phyloP scores from a whole-genome alignment of 1,140 invertebrate genomes.

The Atopsyche davidsoni region DNA sequence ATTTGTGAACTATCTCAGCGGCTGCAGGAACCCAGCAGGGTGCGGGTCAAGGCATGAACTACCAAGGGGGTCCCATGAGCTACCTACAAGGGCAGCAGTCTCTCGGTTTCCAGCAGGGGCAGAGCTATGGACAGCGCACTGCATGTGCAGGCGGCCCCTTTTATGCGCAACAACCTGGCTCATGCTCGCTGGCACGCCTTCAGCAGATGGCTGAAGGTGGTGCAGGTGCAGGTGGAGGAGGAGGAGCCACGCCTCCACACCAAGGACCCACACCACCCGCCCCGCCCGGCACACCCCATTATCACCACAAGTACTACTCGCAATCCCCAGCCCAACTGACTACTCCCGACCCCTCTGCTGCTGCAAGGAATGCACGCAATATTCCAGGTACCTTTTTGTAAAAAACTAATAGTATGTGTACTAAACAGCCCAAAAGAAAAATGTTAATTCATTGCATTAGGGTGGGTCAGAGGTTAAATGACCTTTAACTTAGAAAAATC shows the following conservation, averaged over 20 bases:
- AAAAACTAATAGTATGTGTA: conserved; percentile 15
- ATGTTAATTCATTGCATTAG: too few relatives aligned
- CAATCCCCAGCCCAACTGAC: conserved; percentile 16
- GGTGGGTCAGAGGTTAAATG: too few relatives aligned
- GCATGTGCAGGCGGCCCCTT: conserved; percentile 25
- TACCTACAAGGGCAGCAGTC: conserved; percentile 24
- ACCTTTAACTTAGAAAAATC: too few relatives aligned
- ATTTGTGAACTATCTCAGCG: neutral
- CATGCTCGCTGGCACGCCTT: conserved; percentile 44
- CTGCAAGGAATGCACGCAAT: conserved; percentile 21
- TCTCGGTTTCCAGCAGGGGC: conserved; percentile 21
- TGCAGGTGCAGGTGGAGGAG: conserved; percentile 18
- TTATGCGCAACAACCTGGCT: conserved; percentile 37
- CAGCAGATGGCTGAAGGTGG: conserved; percentile 45
- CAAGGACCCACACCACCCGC: conserved; percentile 29
- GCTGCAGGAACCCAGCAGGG: conserved; percentile 6
- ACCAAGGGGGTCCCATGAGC: conserved; percentile 20
- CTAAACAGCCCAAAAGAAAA: too few relatives aligned
- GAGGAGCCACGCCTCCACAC: conserved; percentile 31
- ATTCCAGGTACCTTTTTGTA: conserved; percentile 23
- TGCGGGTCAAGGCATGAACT: conserved; percentile 15
- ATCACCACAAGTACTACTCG: conserved; percentile 18
- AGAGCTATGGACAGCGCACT: conserved; percentile 22
- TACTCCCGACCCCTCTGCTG: conserved; percentile 12
- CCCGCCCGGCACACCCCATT: conserved; percentile 29